Evolutionary conservation across 92 coral and sea anemone genomes (phyloP).

Genomic region (Umimayanthus kanabou): DNA sequence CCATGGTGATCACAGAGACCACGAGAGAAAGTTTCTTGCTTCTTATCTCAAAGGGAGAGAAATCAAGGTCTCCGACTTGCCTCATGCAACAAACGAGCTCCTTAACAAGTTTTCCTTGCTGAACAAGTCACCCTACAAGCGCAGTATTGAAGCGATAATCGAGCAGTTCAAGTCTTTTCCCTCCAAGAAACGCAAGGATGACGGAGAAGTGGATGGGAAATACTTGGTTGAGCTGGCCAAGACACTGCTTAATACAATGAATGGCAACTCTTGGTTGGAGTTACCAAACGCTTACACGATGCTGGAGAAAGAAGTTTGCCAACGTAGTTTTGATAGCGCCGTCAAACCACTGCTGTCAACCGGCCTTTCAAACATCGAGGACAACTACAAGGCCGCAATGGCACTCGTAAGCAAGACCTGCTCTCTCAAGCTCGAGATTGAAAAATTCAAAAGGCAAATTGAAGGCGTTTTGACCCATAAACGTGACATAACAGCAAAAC

Average conservation of each 20-base stretch:
- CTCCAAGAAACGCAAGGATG: slow-evolving; percentile 52
- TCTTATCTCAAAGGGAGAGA: slow-evolving; percentile 22
- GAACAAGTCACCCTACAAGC: neutral
- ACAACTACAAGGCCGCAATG: slow-evolving; percentile 4
- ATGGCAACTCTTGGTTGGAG: slow-evolving; percentile 63
- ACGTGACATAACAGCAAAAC: neutral
- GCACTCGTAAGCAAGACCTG: neutral
- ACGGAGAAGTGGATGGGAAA: slow-evolving; percentile 56
- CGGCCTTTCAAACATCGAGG: neutral
- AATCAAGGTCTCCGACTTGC: slow-evolving; percentile 13
- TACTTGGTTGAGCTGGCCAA: slow-evolving; percentile 50
- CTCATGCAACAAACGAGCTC: neutral
- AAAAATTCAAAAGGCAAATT: slow-evolving; percentile 2
- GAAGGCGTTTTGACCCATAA: neutral
- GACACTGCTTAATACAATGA: slow-evolving; percentile 49
- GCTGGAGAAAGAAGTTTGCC: slow-evolving; percentile 58
- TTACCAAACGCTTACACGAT: slow-evolving; percentile 48
- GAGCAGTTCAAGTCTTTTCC: slow-evolving; percentile 33
- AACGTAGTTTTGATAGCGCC: slow-evolving; percentile 36
- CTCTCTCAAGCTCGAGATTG: neutral
- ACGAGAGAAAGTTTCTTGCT: slow-evolving; percentile 13
- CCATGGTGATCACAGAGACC: slow-evolving; percentile 12
- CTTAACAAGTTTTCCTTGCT: slow-evolving; percentile 16
- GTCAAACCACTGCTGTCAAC: slow-evolving; percentile 47
- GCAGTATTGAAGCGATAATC: neutral